Evolutionary conservation across 2,113 vertebrate genomes (phyloP).

Genomic region (Leucoraja erinaceus): DNA sequence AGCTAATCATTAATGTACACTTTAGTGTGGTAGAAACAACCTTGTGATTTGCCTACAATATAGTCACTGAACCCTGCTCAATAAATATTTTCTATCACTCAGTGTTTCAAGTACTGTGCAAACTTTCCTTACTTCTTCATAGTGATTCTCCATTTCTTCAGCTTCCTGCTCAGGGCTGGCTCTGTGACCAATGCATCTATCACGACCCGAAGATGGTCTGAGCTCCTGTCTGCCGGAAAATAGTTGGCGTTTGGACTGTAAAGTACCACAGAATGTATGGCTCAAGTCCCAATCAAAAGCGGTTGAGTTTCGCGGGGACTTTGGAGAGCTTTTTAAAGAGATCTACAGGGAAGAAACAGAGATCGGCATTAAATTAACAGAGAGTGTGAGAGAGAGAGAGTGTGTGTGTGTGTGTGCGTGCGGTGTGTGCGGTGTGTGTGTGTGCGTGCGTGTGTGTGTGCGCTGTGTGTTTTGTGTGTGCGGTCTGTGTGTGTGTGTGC

Average conservation of each 20-base stretch:
- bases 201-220: slow-evolving; percentile 51
- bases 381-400: no score
- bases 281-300: slow-evolving; percentile 53
- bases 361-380: background rate
- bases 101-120: background rate
- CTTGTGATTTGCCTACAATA: background rate
- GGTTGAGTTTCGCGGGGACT: slow-evolving; percentile 51
- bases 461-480: no score
- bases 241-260: slow-evolving; percentile 50
- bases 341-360: slow-evolving; percentile 44
- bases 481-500: no score
- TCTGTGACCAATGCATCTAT: slow-evolving; percentile 52
- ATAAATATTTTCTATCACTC: background rate
- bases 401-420: no score
- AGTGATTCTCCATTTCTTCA: slow-evolving; percentile 52
- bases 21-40: background rate
- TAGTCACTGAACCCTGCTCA: background rate
- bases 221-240: slow-evolving; percentile 45
- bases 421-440: no score
- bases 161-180: slow-evolving; percentile 55
- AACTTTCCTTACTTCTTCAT: slow-evolving; percentile 53
- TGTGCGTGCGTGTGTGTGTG: no score
- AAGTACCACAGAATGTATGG: slow-evolving; percentile 49
- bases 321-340: slow-evolving; percentile 53
- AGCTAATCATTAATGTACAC: background rate